These are phyloP conservation scores for Mystacornis crossleyi DNA, from an alignment of 2,113 vertebrate species.

Conservation along the genomic window DNA sequence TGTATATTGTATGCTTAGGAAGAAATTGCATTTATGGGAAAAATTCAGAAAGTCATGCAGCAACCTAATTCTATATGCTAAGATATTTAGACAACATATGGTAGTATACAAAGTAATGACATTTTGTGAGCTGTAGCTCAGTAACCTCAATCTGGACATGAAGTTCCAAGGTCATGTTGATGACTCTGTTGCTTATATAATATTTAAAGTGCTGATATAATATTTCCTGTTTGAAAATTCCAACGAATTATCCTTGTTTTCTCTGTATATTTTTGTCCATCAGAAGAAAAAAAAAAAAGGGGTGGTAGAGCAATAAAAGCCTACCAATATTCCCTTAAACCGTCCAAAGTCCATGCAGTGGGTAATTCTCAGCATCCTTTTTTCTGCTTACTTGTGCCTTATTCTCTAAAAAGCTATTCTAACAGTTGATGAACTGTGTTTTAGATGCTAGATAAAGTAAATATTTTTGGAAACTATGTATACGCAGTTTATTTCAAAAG, in stretches of 20 bases:
- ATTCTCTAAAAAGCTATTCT: background rate
- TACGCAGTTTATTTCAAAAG: background rate
- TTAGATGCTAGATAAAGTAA: background rate
- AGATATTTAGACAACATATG: background rate
- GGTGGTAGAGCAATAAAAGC: rapidly evolving
- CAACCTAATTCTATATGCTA: background rate
- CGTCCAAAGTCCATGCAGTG: background rate
- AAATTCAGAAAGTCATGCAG: background rate
- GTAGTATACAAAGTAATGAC: background rate
- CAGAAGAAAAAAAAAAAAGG: background rate
- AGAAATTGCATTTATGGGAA: background rate
- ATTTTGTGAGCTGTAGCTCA: background rate
- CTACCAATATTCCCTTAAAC: background rate
- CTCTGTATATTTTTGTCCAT: background rate
- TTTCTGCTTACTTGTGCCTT: background rate
- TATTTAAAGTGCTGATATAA: background rate
- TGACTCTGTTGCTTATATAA: background rate
- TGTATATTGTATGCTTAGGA: background rate
- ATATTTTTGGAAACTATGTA: background rate
- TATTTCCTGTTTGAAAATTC: background rate
- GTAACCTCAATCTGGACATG: background rate
- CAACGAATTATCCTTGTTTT: rapidly evolving
- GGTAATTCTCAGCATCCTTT: background rate
- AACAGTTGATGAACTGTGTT: background rate
- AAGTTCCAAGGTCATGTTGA: background rate